A percentile compares a stretch with the other conserved stretches of the same genome.
phyloP scores from a whole-genome alignment of 2,113 vertebrate species.

The Apeltes quadracus region DNA sequence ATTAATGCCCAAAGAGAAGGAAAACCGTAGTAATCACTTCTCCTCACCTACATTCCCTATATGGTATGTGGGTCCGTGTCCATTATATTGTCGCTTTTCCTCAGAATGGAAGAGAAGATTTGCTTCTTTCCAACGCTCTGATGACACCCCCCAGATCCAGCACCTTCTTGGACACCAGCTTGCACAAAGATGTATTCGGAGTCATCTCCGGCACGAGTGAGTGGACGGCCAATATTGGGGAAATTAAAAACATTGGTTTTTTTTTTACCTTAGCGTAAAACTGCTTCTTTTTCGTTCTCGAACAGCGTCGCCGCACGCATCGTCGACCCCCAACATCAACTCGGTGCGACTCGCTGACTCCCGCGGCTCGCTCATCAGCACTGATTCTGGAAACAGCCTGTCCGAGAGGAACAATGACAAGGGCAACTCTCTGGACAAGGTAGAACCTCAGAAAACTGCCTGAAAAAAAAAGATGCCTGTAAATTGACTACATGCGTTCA shows the following conservation, averaged over 20 bases:
- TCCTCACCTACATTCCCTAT: too few relatives aligned
- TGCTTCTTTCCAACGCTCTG: conserved; percentile 78
- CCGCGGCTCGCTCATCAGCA: conserved; percentile 95
- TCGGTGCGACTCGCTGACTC: conserved; percentile 92
- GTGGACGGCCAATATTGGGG: not conserved
- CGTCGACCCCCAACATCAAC: conserved; percentile 92
- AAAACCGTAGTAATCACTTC: not conserved
- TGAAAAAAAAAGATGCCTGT: too few relatives aligned
- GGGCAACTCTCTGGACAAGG: conserved; percentile 94
- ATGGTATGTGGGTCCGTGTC: not conserved
- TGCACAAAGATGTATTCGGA: conserved; percentile 97
- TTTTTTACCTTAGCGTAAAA: not conserved
- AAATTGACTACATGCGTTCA: conserved; percentile 7
- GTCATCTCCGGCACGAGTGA: conserved; percentile 96
- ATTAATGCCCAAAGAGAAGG: not conserved
- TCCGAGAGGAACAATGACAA: conserved; percentile 90
- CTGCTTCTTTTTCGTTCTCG: not conserved
- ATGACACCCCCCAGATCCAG: conserved; percentile 91
- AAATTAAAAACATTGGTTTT: not conserved
- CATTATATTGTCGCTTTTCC: conserved; percentile 8
- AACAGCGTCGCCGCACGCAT: conserved; percentile 89
- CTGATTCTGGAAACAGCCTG: conserved; percentile 91
- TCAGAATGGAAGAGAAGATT: conserved; percentile 90
- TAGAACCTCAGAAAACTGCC: conserved; percentile 69
- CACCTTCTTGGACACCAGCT: conserved; percentile 86